Evolutionary conservation across 2,113 vertebrate species (phyloP), one percentile per base, ranked within the genome.

Genomic region (Passer montanus): DNA sequence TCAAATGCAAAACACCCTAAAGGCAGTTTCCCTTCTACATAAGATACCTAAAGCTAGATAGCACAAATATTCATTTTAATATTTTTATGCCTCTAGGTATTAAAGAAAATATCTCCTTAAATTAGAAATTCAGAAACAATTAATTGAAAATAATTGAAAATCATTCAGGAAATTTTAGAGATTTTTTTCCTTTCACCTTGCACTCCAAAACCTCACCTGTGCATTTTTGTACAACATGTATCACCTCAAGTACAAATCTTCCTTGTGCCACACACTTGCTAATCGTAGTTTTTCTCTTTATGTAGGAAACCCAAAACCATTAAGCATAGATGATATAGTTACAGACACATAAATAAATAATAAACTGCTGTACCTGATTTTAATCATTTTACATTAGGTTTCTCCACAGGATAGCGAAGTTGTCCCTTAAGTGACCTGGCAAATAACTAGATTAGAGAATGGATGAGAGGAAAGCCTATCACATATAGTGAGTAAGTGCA

Each of bases 361-460:
- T 10, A 13, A 30, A 28, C 7, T 17, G 28, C 46, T 20, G 41
- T 8, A 62, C 46, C 55, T 49, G 39, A 18, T 70, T 63, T 83
- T 37, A 52, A 31, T 76, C 24, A 44, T 68, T 94, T 91, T 81
- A 24, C 5, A 19, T 84, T 64, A 52, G 24, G 1, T 69, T 91
- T 89, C 49, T 64, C 31, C 50, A 50, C 12, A 84, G 58, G n/a
- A 53, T 49, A 76, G 44, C 13, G 6, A 82, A 85, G 44, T 30
- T 92, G 73, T 94, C 77, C 74, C 27, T 72, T 82, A 87, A 84
- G 70, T 94, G 76, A 70, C 69, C 80, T 92, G 64, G 69, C 56
- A 84, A 84, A 78, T 72, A 70, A 37, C 47, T 84, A 2, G 67
- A 60, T 92, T 68, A 90, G 49, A 76, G 56, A 79, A 73, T 41